Conservation (phyloP, 2,888 invertebrate genomes). For the Apamea epomidion region DNA sequence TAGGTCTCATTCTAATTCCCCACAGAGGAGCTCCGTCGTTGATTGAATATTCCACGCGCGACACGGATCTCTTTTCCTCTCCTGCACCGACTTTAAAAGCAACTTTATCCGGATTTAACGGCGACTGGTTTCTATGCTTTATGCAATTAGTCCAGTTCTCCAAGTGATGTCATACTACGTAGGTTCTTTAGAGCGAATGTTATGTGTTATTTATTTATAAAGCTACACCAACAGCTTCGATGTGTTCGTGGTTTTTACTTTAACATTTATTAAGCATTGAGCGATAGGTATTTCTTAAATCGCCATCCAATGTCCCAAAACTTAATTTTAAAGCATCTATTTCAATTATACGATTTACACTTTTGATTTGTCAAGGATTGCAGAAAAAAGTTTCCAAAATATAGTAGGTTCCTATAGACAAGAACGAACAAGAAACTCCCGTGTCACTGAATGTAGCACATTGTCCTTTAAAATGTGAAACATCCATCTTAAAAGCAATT, state of each 20-base stretch:
- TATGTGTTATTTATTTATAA: neutral
- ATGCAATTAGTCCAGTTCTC: slow-evolving; percentile 59
- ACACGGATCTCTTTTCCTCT: slow-evolving; percentile 69
- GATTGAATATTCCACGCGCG: slow-evolving; percentile 74
- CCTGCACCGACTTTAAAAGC: slow-evolving; percentile 66
- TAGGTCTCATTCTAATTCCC: slow-evolving; percentile 55
- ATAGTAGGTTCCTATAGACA: neutral
- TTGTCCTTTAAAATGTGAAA: neutral
- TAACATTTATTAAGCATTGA: neutral
- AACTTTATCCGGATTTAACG: slow-evolving; percentile 68
- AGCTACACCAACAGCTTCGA: too few relatives aligned
- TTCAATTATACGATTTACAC: neutral
- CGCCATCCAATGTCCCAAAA: neutral
- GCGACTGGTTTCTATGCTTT: slow-evolving; percentile 56
- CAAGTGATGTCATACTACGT: neutral
- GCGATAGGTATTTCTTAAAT: neutral
- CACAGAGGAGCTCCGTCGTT: slow-evolving; percentile 46
- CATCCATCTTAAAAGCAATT: neutral
- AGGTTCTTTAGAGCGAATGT: neutral
- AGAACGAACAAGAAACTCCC: neutral
- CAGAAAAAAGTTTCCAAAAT: neutral
- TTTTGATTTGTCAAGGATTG: neutral
- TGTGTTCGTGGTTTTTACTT: neutral
- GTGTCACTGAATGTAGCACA: neutral
- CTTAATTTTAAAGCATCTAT: neutral